Base-by-base conservation (phyloP, 2,797 vertebrate genomes). In the Fistularia commersonii region DNA sequence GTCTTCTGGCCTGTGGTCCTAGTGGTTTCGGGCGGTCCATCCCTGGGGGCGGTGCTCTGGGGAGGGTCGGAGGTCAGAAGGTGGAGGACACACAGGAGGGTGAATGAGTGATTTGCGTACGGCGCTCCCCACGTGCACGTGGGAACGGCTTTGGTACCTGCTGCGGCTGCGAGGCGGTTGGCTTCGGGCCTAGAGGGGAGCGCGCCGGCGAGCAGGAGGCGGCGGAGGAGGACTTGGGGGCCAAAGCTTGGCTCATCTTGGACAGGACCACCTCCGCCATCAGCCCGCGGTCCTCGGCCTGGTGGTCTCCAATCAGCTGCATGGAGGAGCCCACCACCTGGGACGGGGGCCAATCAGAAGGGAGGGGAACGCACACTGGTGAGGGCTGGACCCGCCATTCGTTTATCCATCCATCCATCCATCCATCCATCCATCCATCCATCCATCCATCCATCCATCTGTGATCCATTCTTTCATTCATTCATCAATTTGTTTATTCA, bases 241-340 rank as follows among this genome's bases (percentile, higher is more conserved):
- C 84, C 57, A 93, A 63, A 8, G 82, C 85, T 76, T 95, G 93
- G 87, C 92, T 97, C 95, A 99, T 96, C 83, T 92, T 97, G 70
- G 80, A 83, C 83, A 96, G 49, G 8, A 98, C 93, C 48, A 98
- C 85, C 7, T 97, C 95, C 0, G 93, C 90, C 73, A 99, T 97
- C 57, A 96, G 93, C 79, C 95, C 94, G 54, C 91, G 91, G 84
- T 99, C 97, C 65, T 98, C 97, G 0, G 80, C 73, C 79, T 98
- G 96, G 83, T 98, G 95, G 57, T 99, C 96, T 7, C 97, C 97
- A 1, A 99, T 95, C 75, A 99, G 82, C 41, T 93, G 96, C 94
- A 98, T 95, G 40, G 96, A 93, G 36, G 94, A 97, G 64, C 96
- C 97, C 88, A 98, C 93, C 63, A 98, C 95, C 97, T 98, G 79